Evolutionary conservation across 2,888 invertebrate species (phyloP), one percentile per base, ranked within the genome.

Genomic region (Labia minor): DNA sequence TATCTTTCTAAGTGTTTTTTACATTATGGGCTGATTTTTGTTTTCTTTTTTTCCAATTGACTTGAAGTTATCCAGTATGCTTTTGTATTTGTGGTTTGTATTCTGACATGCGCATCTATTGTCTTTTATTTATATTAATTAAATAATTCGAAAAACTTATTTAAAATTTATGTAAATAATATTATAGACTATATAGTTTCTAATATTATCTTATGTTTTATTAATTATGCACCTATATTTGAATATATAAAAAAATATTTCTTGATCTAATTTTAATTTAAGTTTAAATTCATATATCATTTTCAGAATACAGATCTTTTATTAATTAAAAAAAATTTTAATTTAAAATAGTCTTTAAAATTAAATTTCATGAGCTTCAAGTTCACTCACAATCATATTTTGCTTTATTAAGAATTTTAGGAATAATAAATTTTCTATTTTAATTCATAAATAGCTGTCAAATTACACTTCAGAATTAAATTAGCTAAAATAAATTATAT

Each of bases 141-240:
- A 49, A 49, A 49, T n/a, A 49, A 49, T n/a, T n/a, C n/a, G 26
- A 62, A 62, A 64, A 64, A 21, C 21, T 18, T 16, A 21, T 10
- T 14, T 21, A n/a, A 64, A 64, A 21, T 64, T 64, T 16, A 14
- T 64, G n/a, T 16, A 18, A 64, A 21, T 64, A 4, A 64, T 19
- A 21, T 21, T 18, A 21, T 64, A 33, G 8, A 20, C 18, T 1
- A n/a, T 19, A 26, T 20, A 63, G 64, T 67, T 66, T 18, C 64
- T 62, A 61, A 69, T 65, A 69, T 69, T 66, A 66, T 69, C 62
- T 19, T 61, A 37, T 66, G 49, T 67, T 67, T 63, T 64, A 66
- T 64, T 33, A 18, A n/a, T 19, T 67, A 1, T 63, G 18, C 21
- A 26, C 62, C 14, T 63, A 67, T 33, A 67, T 62, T 67, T 61